A percentile compares a stretch with the other conserved stretches of the same genome.
phyloP scores from a whole-genome alignment of 2,797 vertebrate genomes.

The Taenioides sp. region DNA sequence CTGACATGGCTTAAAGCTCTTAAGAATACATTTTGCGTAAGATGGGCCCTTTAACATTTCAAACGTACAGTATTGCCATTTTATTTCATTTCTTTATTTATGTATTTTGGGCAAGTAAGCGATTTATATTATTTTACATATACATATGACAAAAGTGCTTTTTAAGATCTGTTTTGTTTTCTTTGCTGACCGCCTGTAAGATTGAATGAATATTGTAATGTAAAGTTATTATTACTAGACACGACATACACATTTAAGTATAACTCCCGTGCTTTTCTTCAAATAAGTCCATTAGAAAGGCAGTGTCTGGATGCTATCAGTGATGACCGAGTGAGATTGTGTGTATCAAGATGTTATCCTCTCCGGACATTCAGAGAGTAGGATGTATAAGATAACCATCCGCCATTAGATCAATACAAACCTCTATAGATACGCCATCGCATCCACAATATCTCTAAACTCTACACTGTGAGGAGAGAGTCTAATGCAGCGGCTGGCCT shows the following conservation, averaged over 20 bases:
- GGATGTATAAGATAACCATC: slow-evolving; percentile 69
- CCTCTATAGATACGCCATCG: slow-evolving; percentile 45
- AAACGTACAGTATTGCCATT: no score
- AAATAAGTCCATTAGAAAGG: slow-evolving; percentile 55
- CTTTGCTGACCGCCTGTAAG: neutral
- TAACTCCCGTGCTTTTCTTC: slow-evolving; percentile 26
- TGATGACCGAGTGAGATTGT: slow-evolving; percentile 62
- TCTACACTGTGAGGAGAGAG: slow-evolving; percentile 31
- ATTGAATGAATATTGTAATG: neutral
- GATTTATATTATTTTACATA: no score
- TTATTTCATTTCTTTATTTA: no score
- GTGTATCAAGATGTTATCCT: slow-evolving; percentile 63
- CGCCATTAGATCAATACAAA: slow-evolving; percentile 58
- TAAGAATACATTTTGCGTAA: no score
- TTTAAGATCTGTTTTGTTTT: neutral
- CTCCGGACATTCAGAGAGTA: slow-evolving; percentile 60
- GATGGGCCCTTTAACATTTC: no score
- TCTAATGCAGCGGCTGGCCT: slow-evolving; percentile 15
- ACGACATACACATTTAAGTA: neutral
- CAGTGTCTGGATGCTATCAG: slow-evolving; percentile 44
- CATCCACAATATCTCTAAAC: slow-evolving; percentile 40
- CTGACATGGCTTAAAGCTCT: no score
- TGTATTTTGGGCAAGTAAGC: no score
- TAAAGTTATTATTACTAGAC: neutral
- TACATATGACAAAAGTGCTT: no score